Conservation (phyloP, 2,113 vertebrate genomes). For the Candoia aspera region DNA sequence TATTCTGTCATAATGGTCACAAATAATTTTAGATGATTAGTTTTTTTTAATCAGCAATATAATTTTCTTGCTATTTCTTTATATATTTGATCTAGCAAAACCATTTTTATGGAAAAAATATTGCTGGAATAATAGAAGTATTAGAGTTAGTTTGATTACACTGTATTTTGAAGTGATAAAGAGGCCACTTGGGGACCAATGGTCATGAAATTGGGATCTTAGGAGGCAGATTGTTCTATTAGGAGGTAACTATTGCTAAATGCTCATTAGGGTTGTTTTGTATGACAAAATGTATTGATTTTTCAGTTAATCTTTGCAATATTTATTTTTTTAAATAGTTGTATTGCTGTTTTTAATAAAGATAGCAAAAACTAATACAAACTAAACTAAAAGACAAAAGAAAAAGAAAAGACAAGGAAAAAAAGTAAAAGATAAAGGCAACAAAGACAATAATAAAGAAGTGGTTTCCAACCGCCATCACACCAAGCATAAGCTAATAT, state of each 20-base stretch:
- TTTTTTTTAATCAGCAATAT: neutral
- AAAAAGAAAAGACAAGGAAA: no score
- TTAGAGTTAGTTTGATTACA: neutral
- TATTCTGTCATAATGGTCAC: neutral
- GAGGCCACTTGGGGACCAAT: neutral
- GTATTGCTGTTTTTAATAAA: no score
- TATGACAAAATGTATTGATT: constrained; percentile 17
- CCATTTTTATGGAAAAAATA: neutral
- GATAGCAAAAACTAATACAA: no score
- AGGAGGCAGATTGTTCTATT: neutral
- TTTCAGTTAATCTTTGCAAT: neutral
- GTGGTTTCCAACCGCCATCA: no score
- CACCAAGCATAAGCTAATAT: no score
- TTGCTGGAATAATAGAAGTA: neutral
- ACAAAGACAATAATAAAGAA: no score
- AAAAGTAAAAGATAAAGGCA: no score
- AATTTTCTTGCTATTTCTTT: neutral
- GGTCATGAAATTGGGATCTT: neutral
- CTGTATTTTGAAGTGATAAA: constrained; percentile 1
- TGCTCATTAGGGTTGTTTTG: neutral
- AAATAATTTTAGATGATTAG: neutral
- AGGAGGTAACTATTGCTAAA: constrained; percentile 5
- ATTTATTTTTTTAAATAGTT: neutral
- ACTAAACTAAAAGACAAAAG: no score
- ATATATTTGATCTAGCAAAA: neutral